A percentile compares a stretch with the other conserved stretches of the same genome.
Evolutionary conservation across 2,797 vertebrate genomes (phyloP).

Genomic region (Chaetophractus vellerosus): DNA sequence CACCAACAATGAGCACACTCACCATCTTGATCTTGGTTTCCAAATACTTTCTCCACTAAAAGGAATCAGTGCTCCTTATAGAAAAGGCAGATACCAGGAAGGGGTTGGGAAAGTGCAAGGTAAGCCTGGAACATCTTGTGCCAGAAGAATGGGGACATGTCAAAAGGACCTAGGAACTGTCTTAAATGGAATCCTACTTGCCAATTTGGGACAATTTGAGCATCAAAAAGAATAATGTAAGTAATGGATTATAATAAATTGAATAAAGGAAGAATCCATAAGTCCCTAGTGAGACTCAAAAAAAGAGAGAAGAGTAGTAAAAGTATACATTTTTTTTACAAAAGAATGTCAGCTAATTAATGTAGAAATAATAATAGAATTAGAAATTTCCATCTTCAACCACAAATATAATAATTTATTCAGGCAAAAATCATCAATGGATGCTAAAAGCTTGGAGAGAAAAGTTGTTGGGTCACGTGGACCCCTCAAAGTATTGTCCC

Average conservation of each 20-base stretch:
- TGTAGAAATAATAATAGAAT: slow-evolving; percentile 24
- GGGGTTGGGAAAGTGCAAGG: neutral
- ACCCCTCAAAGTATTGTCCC: neutral
- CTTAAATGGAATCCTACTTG: neutral
- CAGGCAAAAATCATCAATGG: neutral
- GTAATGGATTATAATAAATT: neutral
- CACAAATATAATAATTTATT: slow-evolving; percentile 5
- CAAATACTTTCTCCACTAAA: neutral
- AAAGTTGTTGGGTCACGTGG: neutral
- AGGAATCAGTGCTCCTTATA: neutral
- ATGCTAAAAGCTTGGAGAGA: neutral
- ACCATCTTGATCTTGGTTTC: neutral
- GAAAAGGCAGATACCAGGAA: neutral
- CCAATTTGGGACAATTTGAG: neutral
- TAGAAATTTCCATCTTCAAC: neutral
- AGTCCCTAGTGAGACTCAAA: neutral
- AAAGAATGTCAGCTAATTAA: neutral
- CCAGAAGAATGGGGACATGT: neutral
- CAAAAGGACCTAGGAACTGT: neutral
- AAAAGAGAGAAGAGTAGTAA: neutral
- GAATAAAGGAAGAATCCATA: neutral
- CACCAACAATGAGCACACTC: neutral
- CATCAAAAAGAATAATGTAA: neutral
- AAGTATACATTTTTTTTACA: neutral
- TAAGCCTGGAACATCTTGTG: neutral